Percentiles rank a stretch among this genome's conserved stretches.
These are phyloP conservation scores for Zaprionus tsacasi DNA, from an alignment of 1,140 invertebrate genomes.

Conservation along the genomic window DNA sequence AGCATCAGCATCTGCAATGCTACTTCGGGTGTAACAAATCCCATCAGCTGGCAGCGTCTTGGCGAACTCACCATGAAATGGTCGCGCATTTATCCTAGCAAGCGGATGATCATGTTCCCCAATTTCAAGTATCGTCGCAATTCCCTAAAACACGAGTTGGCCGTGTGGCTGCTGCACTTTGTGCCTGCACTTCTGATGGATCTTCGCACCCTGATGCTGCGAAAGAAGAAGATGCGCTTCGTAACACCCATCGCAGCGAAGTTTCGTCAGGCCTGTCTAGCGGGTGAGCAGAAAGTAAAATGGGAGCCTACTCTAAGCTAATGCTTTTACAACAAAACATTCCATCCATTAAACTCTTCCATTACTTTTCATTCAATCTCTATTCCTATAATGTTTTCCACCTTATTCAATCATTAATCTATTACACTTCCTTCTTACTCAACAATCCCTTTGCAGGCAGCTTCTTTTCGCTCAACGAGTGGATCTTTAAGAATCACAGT, in stretches of 20 bases:
- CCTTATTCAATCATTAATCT: too few species aligned
- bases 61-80: constrained; percentile 88
- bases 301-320: too few species aligned
- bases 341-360: too few species aligned
- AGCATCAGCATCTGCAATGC: constrained; percentile 93
- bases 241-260: constrained; percentile 93
- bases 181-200: constrained; percentile 93
- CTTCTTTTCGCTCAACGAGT: constrained; percentile 95
- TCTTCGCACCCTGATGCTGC: constrained; percentile 86
- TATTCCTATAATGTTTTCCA: too few species aligned
- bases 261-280: constrained; percentile 90
- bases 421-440: neutral
- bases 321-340: too few species aligned
- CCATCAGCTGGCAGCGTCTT: constrained; percentile 93
- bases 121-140: constrained; percentile 91
- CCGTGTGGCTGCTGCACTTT: constrained; percentile 89
- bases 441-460: constrained; percentile 85
- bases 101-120: constrained; percentile 94
- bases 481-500: constrained; percentile 92
- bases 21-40: constrained; percentile 93
- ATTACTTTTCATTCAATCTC: too few species aligned
- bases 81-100: constrained; percentile 90
- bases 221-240: constrained; percentile 90
- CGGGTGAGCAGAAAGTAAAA: constrained; percentile 62
- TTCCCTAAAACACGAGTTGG: constrained; percentile 89